phyloP scores from a whole-genome alignment of 92 coral and sea anemone genomes.

The Phymanthus crucifer region DNA sequence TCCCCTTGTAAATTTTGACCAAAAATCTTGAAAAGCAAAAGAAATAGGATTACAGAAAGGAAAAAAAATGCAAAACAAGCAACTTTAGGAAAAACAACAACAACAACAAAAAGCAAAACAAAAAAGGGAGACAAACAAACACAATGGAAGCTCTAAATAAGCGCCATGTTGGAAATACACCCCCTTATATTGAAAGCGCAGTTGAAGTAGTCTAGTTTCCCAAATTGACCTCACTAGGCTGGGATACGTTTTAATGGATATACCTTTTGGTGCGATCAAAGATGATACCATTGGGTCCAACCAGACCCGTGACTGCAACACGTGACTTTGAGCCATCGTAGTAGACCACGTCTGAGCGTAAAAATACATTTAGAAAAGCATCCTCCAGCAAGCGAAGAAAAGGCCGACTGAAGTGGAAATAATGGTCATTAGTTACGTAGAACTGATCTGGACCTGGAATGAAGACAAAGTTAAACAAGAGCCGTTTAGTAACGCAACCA shows the following conservation, averaged over 20 bases:
- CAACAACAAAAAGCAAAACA: no score
- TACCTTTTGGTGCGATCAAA: conserved; percentile 80
- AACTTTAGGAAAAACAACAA: no score
- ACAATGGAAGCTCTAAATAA: no score
- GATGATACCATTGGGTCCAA: conserved; percentile 74
- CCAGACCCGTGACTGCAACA: conserved; percentile 55
- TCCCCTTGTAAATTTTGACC: no score
- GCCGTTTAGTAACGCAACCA: no score
- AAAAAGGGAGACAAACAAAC: no score
- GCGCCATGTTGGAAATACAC: no score
- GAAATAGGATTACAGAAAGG: no score
- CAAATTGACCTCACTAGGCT: background rate
- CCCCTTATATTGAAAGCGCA: background rate
- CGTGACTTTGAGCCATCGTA: conserved; percentile 71
- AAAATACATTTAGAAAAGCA: conserved; percentile 42
- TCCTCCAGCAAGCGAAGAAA: conserved; percentile 37
- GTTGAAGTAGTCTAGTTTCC: background rate
- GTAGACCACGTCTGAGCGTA: conserved; percentile 61
- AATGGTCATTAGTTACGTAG: conserved; percentile 87
- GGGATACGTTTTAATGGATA: background rate
- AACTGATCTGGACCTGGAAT: conserved; percentile 77
- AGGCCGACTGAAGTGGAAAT: conserved; percentile 58
- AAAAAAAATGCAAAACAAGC: no score
- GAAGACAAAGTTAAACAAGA: background rate
- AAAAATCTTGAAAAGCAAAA: no score